Evolutionary conservation across 1,140 invertebrate species (phyloP).

Genomic region (Pseudomyrmex concolor): DNA sequence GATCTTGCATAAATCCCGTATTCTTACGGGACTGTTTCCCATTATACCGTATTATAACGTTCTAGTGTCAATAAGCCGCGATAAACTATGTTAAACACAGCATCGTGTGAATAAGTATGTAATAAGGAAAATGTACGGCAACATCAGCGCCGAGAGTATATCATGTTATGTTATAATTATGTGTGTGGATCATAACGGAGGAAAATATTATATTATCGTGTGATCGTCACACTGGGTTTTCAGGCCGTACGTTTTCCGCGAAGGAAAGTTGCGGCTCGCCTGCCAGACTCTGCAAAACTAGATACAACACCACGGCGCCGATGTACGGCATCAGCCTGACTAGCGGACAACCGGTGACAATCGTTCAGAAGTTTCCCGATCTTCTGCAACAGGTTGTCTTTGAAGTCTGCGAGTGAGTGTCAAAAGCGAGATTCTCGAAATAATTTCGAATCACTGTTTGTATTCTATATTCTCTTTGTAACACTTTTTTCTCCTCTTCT

Average conservation of each 20-base stretch:
- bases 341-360: slow-evolving; percentile 95
- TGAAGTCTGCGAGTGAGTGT: slow-evolving; percentile 89
- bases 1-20: slow-evolving; percentile 32
- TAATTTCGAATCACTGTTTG: slow-evolving; percentile 8
- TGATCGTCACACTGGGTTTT: slow-evolving; percentile 59
- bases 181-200: background rate
- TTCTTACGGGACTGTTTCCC: slow-evolving; percentile 32
- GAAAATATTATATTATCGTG: slow-evolving; percentile 9
- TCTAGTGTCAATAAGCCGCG: slow-evolving; percentile 37
- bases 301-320: slow-evolving; percentile 96
- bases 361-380: slow-evolving; percentile 97
- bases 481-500: background rate
- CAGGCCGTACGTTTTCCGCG: slow-evolving; percentile 81
- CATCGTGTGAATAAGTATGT: background rate
- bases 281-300: slow-evolving; percentile 92
- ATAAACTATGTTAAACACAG: slow-evolving; percentile 27
- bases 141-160: background rate
- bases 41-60: slow-evolving; percentile 47
- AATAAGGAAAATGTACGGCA: background rate
- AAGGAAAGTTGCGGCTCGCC: slow-evolving; percentile 88
- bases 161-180: background rate
- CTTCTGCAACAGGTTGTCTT: slow-evolving; percentile 97
- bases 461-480: background rate
- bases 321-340: slow-evolving; percentile 97
- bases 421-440: background rate